These are phyloP conservation scores for Watsonalla binaria DNA, from an alignment of 2,888 invertebrate species.

Conservation along the genomic window DNA sequence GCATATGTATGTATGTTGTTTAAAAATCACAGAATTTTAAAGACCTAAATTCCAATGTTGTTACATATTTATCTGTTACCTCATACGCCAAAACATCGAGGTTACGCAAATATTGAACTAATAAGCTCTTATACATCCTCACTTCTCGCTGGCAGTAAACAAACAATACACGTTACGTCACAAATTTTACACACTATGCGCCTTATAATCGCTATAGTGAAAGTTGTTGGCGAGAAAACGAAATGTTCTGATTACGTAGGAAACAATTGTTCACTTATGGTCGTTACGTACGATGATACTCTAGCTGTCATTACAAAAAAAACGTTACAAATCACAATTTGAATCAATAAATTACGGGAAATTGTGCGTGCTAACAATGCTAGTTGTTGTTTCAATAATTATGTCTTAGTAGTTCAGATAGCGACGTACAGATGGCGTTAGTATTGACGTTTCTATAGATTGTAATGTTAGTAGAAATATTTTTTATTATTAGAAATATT, in stretches of 20 bases:
- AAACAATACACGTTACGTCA: neutral
- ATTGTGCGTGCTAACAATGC: neutral
- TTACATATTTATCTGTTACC: too few species aligned
- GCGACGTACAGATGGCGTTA: neutral
- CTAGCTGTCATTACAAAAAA: neutral
- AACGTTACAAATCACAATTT: neutral
- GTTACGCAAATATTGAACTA: too few species aligned
- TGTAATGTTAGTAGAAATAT: too few species aligned
- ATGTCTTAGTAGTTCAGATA: neutral
- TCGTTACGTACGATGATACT: neutral
- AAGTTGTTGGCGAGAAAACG: constrained; percentile 32
- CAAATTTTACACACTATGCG: neutral
- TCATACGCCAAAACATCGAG: too few species aligned
- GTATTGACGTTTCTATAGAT: neutral
- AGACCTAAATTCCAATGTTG: too few species aligned
- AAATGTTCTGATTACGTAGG: constrained; percentile 19
- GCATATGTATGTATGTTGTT: too few species aligned
- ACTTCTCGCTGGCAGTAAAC: neutral
- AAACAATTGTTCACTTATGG: constrained; percentile 17
- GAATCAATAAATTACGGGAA: neutral
- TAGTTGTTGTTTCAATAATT: neutral
- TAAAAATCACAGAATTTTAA: too few species aligned
- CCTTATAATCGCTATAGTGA: constrained; percentile 34
- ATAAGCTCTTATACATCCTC: too few species aligned
- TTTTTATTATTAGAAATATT: too few species aligned